These are phyloP conservation scores for Drosophila pseudotakahashii DNA, from an alignment of 2,888 invertebrate genomes.

Conservation along the genomic window DNA sequence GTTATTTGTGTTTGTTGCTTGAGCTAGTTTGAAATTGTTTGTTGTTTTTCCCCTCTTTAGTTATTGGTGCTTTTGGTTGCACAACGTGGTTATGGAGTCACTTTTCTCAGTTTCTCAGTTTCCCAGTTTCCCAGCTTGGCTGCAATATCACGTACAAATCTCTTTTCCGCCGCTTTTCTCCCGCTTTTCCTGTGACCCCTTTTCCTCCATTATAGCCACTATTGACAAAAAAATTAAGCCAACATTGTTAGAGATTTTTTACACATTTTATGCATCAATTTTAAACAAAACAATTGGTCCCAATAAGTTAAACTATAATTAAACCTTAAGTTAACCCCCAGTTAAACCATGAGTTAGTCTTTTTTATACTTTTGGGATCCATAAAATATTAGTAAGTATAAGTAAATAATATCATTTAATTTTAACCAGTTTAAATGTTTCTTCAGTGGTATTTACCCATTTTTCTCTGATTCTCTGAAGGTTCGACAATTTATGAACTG, in stretches of 20 bases:
- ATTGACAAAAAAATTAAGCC: slow-evolving; percentile 65
- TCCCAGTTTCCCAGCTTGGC: slow-evolving; percentile 10
- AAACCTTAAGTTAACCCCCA: too few relatives aligned
- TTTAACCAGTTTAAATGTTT: not conserved
- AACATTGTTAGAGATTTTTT: slow-evolving; percentile 30
- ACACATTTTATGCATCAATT: not conserved
- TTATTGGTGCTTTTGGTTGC: slow-evolving; percentile 25
- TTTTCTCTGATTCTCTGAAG: slow-evolving; percentile 40
- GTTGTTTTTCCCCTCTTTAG: slow-evolving; percentile 3
- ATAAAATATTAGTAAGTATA: too few relatives aligned
- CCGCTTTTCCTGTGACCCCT: slow-evolving; percentile 2
- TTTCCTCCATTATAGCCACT: slow-evolving; percentile 14
- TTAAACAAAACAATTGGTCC: too few relatives aligned
- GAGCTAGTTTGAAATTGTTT: slow-evolving; percentile 1
- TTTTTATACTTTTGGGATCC: too few relatives aligned
- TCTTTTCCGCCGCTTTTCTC: not conserved
- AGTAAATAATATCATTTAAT: too few relatives aligned
- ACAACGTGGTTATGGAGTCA: slow-evolving; percentile 68
- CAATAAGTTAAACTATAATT: too few relatives aligned
- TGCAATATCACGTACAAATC: slow-evolving; percentile 33
- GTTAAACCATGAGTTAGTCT: too few relatives aligned
- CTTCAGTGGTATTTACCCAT: slow-evolving; percentile 37
- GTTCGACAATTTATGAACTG: slow-evolving; percentile 17
- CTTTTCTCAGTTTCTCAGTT: slow-evolving; percentile 26
- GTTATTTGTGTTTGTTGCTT: slow-evolving; percentile 3